Base-by-base conservation (phyloP, 2,113 vertebrate species). In the Aegithalos caudatus region DNA sequence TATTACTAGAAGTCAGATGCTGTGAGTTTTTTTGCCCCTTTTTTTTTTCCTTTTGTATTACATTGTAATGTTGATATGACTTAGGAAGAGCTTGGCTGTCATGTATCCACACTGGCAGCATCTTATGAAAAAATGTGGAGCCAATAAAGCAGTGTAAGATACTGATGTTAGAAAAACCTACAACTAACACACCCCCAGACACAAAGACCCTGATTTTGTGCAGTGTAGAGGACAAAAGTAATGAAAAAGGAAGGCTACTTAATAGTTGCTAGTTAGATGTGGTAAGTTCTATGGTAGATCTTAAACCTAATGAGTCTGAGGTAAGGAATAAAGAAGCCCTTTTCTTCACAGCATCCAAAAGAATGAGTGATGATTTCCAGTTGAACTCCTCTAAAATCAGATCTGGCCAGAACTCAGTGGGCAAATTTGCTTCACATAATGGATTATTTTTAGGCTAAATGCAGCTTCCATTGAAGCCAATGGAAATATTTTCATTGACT, bases 301-400 rank as follows among this genome's bases (percentile, higher is more conserved):
- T 91, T 92, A 69, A 92, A 91, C 12, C 29, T 72, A 65, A 48
- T 44, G 70, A 71, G 29, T 82, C n/a, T 38, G 50, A 91, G 74
- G 33, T 73, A 53, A 76, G n/a, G 28, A 88, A 65, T 72, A 88
- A 88, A 90, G 61, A 61, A 80, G 6, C 6, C 38, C 65, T 93
- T 85, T 85, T 62, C 66, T 80, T 81, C 81, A 73, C n/a, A 77
- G 19, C 14, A 35, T 76, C 45, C 31, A 40, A 62, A 94, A 91
- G 65, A 72, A 86, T 80, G 38, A 87, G 15, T 62, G 90, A 88
- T 73, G 70, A 67, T 95, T 95, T 92, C 81, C 42, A 85, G 3
- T 29, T 76, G 42, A 91, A 78, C 45, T 65, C 33, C 47, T 74
- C 58, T 69, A 94, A 88, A 94, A 91, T 88, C 83, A 88, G 47